Evolutionary conservation across 2,888 invertebrate genomes (phyloP).

Genomic region (Apamea anceps): DNA sequence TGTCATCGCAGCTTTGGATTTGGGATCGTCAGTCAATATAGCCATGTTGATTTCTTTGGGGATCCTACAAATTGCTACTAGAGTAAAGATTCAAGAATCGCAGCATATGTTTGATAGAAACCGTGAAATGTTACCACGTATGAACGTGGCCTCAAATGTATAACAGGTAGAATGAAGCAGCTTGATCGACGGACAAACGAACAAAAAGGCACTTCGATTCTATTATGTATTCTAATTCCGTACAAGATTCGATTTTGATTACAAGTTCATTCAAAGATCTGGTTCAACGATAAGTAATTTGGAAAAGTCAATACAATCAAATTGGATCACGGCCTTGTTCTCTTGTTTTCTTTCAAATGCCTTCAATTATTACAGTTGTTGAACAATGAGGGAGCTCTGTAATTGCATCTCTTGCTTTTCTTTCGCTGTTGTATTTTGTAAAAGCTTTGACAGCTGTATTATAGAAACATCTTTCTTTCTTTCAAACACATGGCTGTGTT

Average conservation of each 20-base stretch:
- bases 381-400: slow-evolving; percentile 49
- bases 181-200: slow-evolving; percentile 39
- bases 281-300: slow-evolving; percentile 65
- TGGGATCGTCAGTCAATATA: not conserved
- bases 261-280: slow-evolving; percentile 64
- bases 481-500: slow-evolving; percentile 5
- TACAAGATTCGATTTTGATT: slow-evolving; percentile 67
- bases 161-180: slow-evolving; percentile 36
- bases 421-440: slow-evolving; percentile 20
- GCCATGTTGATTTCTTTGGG: not conserved
- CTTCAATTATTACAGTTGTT: slow-evolving; percentile 60
- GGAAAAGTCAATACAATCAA: slow-evolving; percentile 64
- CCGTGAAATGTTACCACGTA: not conserved
- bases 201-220: slow-evolving; percentile 52
- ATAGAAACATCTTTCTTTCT: slow-evolving; percentile 7
- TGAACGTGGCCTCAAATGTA: slow-evolving; percentile 6
- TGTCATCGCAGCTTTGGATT: not conserved
- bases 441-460: slow-evolving; percentile 41
- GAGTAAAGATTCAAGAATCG: not conserved
- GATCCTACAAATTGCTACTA: not conserved
- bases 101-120: not conserved
- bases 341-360: slow-evolving; percentile 61
- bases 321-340: slow-evolving; percentile 57
- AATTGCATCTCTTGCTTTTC: slow-evolving; percentile 43
- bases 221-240: slow-evolving; percentile 60